Base-by-base conservation (phyloP, 2,113 vertebrate genomes). In the Clupea harengus region DNA sequence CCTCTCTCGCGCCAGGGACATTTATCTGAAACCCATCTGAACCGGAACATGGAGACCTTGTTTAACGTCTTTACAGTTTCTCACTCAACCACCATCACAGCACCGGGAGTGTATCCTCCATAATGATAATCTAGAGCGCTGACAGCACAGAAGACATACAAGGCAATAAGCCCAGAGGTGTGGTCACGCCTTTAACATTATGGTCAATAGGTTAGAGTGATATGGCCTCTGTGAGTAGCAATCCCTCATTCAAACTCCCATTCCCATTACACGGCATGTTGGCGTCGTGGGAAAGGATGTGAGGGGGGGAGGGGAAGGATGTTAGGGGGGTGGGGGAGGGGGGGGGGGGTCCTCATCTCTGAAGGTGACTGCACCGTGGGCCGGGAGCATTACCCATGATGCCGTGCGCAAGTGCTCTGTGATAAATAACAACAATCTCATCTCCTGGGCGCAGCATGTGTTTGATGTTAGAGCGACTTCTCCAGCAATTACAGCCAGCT, bases 41-140 rank as follows among this genome's bases (percentile, higher is more conserved):
- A 39, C 60, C 45, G 49, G 81, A 85, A 49, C 28, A 60, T 81
- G 72, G 85, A 75, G 83, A 67, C 18, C 13, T 22, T 22, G 78
- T 20, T 17, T 82, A 57, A 20, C 67, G 83, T 84, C 39, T 13
- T 54, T 54, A 2, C 11, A 18, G 50, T 54, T n/a, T n/a, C 22
- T 7, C 2, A n/a, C 57, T 20, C 57, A n/a, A n/a, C 57, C 4
- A 4, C 20, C 18, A 20, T n/a, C 57, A 64, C 18, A 22, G 57
- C 57, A 64, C 57, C 4, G 18, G 54, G 15, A 57, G 20, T 54
- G 57, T n/a, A 6, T 60, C 3, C 57, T 60, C 64, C 2, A 2
- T 10, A 32, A 72, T 10, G 64, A 9, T n/a, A n/a, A n/a, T 6
- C 64, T 25, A 8, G 64, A 32, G 64, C 28, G n/a, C 64, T 72